phyloP scores from a whole-genome alignment of 2,113 vertebrate species.

The Petroica traversi region DNA sequence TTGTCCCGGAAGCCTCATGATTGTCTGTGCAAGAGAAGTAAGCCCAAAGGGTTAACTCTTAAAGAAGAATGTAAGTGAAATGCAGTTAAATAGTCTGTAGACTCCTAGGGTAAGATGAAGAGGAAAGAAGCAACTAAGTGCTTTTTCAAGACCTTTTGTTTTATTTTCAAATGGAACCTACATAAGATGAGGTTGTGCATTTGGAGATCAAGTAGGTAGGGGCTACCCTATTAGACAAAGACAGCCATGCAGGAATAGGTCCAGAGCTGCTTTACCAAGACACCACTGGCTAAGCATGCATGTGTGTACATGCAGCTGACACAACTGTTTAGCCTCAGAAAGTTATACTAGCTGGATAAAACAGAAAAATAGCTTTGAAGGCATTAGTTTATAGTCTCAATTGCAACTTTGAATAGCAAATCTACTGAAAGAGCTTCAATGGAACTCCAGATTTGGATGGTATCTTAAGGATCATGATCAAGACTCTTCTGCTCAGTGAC shows the following conservation, averaged over 20 bases:
- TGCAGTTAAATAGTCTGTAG: background rate
- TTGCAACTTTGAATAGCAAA: background rate
- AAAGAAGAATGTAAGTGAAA: background rate
- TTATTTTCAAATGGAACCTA: background rate
- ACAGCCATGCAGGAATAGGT: background rate
- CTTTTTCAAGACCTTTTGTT: background rate
- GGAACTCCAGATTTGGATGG: background rate
- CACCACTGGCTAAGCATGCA: background rate
- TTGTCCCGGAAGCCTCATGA: background rate
- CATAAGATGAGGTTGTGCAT: background rate
- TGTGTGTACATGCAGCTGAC: background rate
- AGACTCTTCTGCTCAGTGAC: background rate
- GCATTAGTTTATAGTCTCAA: background rate
- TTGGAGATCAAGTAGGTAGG: background rate
- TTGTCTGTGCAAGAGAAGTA: background rate
- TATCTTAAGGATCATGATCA: background rate
- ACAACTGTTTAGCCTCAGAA: background rate
- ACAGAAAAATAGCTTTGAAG: background rate
- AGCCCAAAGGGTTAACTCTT: background rate
- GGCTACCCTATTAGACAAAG: background rate
- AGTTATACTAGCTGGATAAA: background rate
- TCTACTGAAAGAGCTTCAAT: background rate
- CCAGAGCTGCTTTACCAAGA: background rate
- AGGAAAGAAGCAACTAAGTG: background rate
- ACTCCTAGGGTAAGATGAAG: background rate